Evolutionary conservation across 2,888 invertebrate genomes (phyloP), one percentile per base, ranked within the genome.

Genomic region (Parnassius orleans): DNA sequence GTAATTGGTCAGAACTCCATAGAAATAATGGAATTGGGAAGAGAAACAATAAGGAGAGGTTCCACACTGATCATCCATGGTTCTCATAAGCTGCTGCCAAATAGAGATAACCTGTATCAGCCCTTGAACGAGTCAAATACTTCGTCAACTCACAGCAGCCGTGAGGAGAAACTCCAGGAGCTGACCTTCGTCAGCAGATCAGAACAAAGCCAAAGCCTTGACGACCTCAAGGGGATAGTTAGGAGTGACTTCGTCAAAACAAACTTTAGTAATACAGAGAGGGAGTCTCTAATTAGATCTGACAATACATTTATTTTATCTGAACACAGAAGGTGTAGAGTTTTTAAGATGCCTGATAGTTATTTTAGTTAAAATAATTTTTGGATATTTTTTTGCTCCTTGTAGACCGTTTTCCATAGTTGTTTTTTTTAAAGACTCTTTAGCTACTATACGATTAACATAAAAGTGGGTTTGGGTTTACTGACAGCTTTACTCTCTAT

Each of bases 1-100:
- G 94, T 96, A 0, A 94, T 96, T 65, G 93, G 94, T 9, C 92
- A 93, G 43, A 94, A 95, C 72, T 94, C 95, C 0, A 89, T 95
- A 46, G 95, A 96, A 79, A 95, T 96, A 41, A 93, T 96, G 10
- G 96, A 97, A 76, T 91, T 96, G 65, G 96, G 97, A 0, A 93
- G 95, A 72, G 94, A 94, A 57, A 95, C 95, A 0, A 81, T 96
- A 14, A 84, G 95, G 56, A 89, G 95, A 14, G 94, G 95, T 14
- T 94, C 94, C 0, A 93, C 93, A 0, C 77, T 94, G 7, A 86
- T 94, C 19, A 85, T 93, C 0, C 92, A 92, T 65, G 92, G 93
- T 0, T 93, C 94, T 10, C 94, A 93, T 63, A 88, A 92, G 63
- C 78, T 94, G 12, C 79, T 94, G n/a, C 87, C 93, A 14, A 83